These are phyloP conservation scores for Dasypus novemcinctus DNA, from an alignment of 2,113 vertebrate species.

Conservation along the genomic window DNA sequence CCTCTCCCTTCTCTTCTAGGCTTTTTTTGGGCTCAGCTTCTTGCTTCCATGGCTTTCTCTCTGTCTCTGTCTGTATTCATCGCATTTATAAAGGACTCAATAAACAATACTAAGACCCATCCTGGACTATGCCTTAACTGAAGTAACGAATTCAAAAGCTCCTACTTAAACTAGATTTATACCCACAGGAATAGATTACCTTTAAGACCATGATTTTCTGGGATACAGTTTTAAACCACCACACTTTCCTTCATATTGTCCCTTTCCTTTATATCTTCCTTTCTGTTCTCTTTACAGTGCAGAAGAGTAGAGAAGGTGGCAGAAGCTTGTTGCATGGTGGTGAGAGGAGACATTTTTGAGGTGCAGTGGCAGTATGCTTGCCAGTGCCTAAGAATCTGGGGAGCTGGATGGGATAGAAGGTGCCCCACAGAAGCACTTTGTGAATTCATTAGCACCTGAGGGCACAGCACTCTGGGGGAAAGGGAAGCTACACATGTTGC, in stretches of 20 bases:
- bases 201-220: no score
- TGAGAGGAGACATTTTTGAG: background rate
- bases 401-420: background rate
- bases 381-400: background rate
- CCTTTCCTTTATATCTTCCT: background rate
- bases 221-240: no score
- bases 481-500: background rate
- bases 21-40: no score
- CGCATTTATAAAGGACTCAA: no score
- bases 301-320: background rate
- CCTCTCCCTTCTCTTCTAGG: no score
- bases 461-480: background rate
- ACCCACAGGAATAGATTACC: no score
- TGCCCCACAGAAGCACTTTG: background rate
- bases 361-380: background rate
- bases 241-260: background rate
- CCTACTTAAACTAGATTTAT: no score
- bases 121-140: no score
- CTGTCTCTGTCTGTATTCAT: no score
- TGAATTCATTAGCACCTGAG: background rate
- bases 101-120: no score
- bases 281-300: background rate
- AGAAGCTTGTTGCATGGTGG: background rate
- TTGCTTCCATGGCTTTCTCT: no score
- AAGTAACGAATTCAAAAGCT: no score